Conservation (phyloP, 2,888 invertebrate genomes). For the Brachypterus glaber region DNA sequence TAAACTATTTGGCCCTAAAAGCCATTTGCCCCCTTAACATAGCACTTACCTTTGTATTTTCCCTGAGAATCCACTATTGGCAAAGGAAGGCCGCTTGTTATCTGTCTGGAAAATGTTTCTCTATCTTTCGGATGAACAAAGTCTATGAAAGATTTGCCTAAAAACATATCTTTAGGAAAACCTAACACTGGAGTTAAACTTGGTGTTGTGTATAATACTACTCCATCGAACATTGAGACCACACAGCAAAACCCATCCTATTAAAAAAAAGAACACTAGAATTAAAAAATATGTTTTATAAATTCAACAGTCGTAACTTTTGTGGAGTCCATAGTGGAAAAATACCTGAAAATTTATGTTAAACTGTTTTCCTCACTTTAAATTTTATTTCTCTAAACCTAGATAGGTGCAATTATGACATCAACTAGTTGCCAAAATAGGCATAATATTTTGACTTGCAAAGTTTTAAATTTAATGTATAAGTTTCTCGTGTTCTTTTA, state of each 20-base stretch:
- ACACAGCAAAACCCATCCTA: conserved; percentile 71
- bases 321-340: no score
- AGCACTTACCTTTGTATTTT: conserved; percentile 33
- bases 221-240: conserved; percentile 75
- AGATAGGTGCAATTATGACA: no score
- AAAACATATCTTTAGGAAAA: conserved; percentile 76
- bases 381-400: no score
- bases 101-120: conserved; percentile 65
- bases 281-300: neutral
- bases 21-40: no score
- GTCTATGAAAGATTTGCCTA: conserved; percentile 76
- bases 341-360: neutral
- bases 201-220: conserved; percentile 66
- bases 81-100: conserved; percentile 54
- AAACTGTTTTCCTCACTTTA: no score
- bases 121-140: conserved; percentile 73
- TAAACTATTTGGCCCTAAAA: no score
- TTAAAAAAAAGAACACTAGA: conserved; percentile 16
- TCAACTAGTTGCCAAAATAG: no score
- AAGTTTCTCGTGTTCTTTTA: no score
- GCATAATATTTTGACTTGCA: no score
- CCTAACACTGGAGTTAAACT: conserved; percentile 61
- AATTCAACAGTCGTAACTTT: no score
- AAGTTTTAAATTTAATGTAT: no score
- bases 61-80: conserved; percentile 47